Percentiles rank a stretch among this genome's conserved stretches.
phyloP scores from a whole-genome alignment of 2,888 invertebrate genomes.

The Chamaedrilus cognettii region DNA sequence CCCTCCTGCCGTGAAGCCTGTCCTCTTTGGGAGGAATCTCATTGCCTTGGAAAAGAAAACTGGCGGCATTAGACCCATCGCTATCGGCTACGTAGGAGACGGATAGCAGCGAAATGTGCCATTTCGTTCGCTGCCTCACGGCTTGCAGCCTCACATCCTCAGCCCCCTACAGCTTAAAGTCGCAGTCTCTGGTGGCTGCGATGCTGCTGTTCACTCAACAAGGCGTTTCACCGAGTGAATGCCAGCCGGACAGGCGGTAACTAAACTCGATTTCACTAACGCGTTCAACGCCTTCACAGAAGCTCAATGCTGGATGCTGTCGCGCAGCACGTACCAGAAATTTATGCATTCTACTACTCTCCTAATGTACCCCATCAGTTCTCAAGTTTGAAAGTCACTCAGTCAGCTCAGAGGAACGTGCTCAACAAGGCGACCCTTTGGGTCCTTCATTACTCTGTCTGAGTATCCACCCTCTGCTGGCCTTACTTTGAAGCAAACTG shows the following conservation, averaged over 20 bases:
- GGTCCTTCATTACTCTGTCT: not conserved
- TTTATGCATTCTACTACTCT: not conserved
- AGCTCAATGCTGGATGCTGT: not conserved
- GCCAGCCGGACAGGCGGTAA: not conserved
- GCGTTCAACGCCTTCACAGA: not conserved
- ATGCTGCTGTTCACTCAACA: constrained; percentile 4
- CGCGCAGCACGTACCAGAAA: not conserved
- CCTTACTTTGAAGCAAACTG: not conserved
- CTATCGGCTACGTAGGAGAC: constrained; percentile 3
- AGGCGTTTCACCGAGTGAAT: not conserved
- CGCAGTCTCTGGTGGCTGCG: not conserved
- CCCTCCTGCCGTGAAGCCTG: not conserved
- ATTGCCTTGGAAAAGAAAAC: constrained; percentile 1
- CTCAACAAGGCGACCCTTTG: constrained; percentile 1
- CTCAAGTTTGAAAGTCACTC: not conserved
- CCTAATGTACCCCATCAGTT: not conserved
- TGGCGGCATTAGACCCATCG: constrained; percentile 5
- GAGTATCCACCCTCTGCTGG: not conserved
- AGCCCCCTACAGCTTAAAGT: not conserved
- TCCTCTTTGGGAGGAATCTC: not conserved
- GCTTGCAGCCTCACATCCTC: not conserved
- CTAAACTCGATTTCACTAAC: not conserved
- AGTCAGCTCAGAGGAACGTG: not conserved
- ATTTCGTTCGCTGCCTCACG: not conserved
- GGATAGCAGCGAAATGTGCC: constrained; percentile 6